Evolutionary conservation across 2,888 invertebrate genomes (phyloP), one percentile per base, ranked within the genome.

Genomic region (Drosophila tripunctata): DNA sequence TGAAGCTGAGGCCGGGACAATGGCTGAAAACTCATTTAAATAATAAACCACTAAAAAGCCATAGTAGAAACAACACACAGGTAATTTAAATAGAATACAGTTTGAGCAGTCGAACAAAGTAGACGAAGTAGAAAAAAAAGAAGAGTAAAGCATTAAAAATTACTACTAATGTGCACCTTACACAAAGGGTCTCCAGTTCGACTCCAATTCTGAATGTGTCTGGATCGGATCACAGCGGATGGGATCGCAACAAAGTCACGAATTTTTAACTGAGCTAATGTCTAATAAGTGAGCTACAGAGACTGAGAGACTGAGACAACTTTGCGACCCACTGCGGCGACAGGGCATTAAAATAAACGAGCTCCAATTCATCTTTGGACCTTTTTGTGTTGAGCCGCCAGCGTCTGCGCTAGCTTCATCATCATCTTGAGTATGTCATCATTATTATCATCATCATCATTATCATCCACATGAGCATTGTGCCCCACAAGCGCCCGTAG

Each of bases 91-190:
- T 60, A 82, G 50, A 72, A 72, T 75, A 69, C 75, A 68, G 76
- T 78, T 76, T 51, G 63, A 62, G 70, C 67, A 48, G 50, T 68
- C 24, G 35, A 47, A 85, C 81, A 81, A 79, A 78, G 54, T 78
- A 57, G 73, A 83, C 81, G 69, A 75, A 83, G 88, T 1, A 27
- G 3, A 27, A 27, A 6, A 27, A 27, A 27, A 27, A 27, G 27
- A 27, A 27, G 27, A 27, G 89, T 83, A 87, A 87, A 75, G 87
- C 89, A 89, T 89, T 89, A 89, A 88, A 89, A 89, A 89, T 89
- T 88, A 89, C 82, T 88, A 83, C 89, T 89, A 89, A 89, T 89
- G 87, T 89, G 88, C 89, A 89, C 87, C 88, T 89, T 88, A 88
- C 84, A 88, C 78, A 79, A 74, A 67, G 62, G 65, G 54, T 50